Evolutionary conservation across 2,888 invertebrate species (phyloP), one percentile per base, ranked within the genome.

Genomic region (Oasisia sp.): DNA sequence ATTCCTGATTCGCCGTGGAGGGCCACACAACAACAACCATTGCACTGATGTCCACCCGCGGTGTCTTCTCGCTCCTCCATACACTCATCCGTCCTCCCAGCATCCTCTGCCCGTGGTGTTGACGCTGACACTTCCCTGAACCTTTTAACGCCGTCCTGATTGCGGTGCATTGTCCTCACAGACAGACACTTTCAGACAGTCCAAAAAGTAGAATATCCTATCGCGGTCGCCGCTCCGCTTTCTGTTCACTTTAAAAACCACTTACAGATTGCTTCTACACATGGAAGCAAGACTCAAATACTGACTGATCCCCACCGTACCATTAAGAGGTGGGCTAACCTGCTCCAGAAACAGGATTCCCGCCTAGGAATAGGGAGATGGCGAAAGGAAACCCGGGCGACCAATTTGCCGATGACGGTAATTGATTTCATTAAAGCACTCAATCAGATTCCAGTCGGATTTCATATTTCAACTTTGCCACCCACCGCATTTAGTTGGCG

Each of bases 121-220:
- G n/a, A 27, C 27, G 7, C 14, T 19, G 27, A 74, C 74, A 19
- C 74, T 19, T 19, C 74, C 74, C 74, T 74, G 27, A 74, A 74
- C 74, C 74, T n/a, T 74, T 74, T 74, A n/a, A 3, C 74, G n/a
- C n/a, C 74, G 2, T 27, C 74, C 74, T 74, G 74, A 74, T 74
- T 74, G 74, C 74, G 27, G 2, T 19, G 74, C 27, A 74, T 74
- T 74, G 74, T 74, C n/a, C 7, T 7, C 27, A 4, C 74, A 74
- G 74, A 74, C 74, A 74, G 74, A n/a, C 74, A 74, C 74, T 74
- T 74, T 74, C 74, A 74, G 74, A 74, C 74, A 74, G 74, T 74
- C 74, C 74, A 74, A 74, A 74, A 74, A 74, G 74, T 74, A 19
- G 74, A 19, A 19, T 74, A 27, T 74, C 74, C 74, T 74, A n/a